Base-by-base conservation (phyloP, 2,113 vertebrate genomes). In the Siniperca chuatsi region DNA sequence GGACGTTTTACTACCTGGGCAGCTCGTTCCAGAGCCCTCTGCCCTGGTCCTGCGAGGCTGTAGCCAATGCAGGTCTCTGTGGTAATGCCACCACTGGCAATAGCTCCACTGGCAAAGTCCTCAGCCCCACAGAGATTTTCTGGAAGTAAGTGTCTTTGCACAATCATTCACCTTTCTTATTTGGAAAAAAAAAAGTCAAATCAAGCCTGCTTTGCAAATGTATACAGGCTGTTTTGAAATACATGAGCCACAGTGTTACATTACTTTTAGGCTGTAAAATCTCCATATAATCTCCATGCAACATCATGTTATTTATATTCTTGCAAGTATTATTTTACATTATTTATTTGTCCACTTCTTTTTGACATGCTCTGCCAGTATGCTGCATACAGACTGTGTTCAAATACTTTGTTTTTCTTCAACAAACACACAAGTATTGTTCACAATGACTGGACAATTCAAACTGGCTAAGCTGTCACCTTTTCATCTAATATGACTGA, bases 1-100 rank as follows among this genome's bases (percentile, higher is more conserved):
- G 96, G 96, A 96, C 96, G 0, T 96, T 97, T 91, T 96, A 95
- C 88, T 97, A 96, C 90, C 94, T 96, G 91, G 94, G 93, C 64
- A 96, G 93, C 87, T 97, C 96, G 8, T 96, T 97, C 78, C 96
- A 95, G 90, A 96, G 93, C 84, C 96, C 96, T 0, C 89, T 97
- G 85, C 96, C 96, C 33, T 96, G 96, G 96, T 96, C 96, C 48
- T 97, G 96, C 89, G 93, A 96, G 0, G 95, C 95, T 33, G 0
- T 85, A 1, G 82, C 89, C 64, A 96, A 97, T 37, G 75, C 64
- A 68, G 15, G 29, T 0, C 80, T 96, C 37, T 97, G 96, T 64
- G 67, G 79, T 10, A 94, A 94, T 50, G 4, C 2, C 78, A 92
- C 68, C 16, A 62, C 76, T 1, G 62, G 69, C 37, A 92, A 93